Evolutionary conservation across 2,888 invertebrate genomes (phyloP).

Genomic region (Hermaeophaga mercurialis): DNA sequence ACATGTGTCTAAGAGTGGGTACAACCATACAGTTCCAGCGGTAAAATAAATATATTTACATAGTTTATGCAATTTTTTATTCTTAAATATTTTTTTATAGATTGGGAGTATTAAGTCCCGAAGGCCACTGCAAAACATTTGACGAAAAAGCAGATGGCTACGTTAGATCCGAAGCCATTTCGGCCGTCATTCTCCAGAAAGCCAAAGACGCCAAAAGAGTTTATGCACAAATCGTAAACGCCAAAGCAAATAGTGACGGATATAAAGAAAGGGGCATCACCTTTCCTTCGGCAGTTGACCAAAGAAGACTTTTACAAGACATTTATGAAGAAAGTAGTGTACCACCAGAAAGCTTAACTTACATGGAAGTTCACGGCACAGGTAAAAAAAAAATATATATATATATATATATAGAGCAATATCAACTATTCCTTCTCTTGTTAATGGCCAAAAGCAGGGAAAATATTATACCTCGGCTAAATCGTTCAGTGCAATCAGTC

Average conservation of each 20-base stretch:
- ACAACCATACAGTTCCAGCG: conserved; percentile 84
- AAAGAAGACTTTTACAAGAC: conserved; percentile 65
- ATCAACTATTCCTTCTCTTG: too few species aligned
- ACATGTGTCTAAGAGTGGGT: conserved; percentile 83
- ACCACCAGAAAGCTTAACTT: conserved; percentile 71
- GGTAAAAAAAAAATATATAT: conserved; percentile 57
- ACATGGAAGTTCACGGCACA: conserved; percentile 86
- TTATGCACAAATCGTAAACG: conserved; percentile 57
- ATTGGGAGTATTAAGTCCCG: conserved; percentile 76
- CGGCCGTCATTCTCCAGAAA: conserved; percentile 74
- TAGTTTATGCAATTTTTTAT: too few species aligned
- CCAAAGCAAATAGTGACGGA: conserved; percentile 53
- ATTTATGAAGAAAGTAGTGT: conserved; percentile 73
- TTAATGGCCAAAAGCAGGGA: too few species aligned
- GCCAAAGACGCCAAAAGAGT: conserved; percentile 59
- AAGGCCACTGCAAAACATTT: conserved; percentile 90
- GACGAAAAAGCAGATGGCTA: conserved; percentile 84
- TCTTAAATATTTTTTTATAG: conserved; percentile 47
- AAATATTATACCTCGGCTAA: too few species aligned
- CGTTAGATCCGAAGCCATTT: conserved; percentile 80
- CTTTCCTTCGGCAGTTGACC: conserved; percentile 56
- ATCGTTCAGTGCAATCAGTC: too few species aligned
- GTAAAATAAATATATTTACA: conserved; percentile 52
- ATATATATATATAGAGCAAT: too few species aligned
- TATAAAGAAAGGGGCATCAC: conserved; percentile 54